Conservation (phyloP, 2,797 vertebrate species). For the Anas flavirostris region DNA sequence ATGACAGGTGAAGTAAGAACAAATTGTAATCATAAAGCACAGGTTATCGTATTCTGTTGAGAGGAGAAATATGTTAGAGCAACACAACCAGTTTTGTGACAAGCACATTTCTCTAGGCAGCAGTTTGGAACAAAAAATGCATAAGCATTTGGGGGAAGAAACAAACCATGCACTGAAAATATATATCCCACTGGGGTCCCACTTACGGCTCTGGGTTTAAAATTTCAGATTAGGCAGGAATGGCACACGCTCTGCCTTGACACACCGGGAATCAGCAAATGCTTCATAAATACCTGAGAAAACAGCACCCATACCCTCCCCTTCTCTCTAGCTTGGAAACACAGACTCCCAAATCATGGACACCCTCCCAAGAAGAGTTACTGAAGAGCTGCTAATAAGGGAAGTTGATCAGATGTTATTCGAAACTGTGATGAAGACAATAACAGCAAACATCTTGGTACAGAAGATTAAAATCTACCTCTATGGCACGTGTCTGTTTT, state of each 20-base stretch:
- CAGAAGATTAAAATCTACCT: background rate
- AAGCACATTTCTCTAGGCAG: background rate
- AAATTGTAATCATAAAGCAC: background rate
- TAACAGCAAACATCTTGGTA: background rate
- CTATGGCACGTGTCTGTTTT: background rate
- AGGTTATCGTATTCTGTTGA: background rate
- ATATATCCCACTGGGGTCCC: background rate
- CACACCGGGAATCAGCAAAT: background rate
- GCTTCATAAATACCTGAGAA: background rate
- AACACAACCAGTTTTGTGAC: background rate
- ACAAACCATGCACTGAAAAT: background rate
- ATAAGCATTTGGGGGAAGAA: background rate
- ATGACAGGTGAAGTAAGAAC: background rate
- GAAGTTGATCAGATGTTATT: background rate
- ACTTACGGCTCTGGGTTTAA: no score
- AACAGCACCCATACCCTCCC: background rate
- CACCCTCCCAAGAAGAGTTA: background rate
- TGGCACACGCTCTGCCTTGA: background rate
- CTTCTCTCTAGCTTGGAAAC: background rate
- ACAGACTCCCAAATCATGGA: background rate
- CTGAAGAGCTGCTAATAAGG: background rate
- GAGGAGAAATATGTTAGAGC: background rate
- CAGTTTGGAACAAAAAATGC: background rate
- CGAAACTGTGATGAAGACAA: background rate
- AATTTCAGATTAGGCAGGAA: background rate